A percentile compares a stretch with the other conserved stretches of the same genome.
These are phyloP conservation scores for Rutpela maculata DNA, from an alignment of 2,888 invertebrate species.

Conservation along the genomic window DNA sequence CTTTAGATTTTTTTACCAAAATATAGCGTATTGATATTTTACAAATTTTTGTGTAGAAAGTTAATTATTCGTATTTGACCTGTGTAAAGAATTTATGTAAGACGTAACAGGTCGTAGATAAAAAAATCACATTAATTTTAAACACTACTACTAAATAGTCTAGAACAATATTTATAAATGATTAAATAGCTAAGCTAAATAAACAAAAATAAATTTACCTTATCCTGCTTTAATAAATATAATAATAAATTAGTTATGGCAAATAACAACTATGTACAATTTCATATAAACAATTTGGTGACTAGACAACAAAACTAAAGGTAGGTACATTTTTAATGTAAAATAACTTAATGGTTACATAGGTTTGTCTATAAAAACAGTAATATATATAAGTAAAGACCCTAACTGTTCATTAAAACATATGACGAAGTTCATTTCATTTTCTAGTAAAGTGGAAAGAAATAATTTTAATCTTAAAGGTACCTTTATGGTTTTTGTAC, in stretches of 20 bases:
- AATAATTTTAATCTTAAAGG: no score
- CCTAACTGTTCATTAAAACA: background rate
- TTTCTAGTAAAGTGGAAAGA: no score
- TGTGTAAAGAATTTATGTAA: slow-evolving; percentile 56
- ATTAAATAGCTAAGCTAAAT: slow-evolving; percentile 51
- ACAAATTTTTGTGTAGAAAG: slow-evolving; percentile 67
- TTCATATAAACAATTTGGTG: slow-evolving; percentile 51
- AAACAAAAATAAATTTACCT: slow-evolving; percentile 41
- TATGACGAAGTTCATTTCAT: background rate
- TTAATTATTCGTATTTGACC: slow-evolving; percentile 70
- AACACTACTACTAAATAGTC: slow-evolving; percentile 33
- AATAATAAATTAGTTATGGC: slow-evolving; percentile 54
- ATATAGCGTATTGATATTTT: slow-evolving; percentile 70
- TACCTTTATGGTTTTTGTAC: no score
- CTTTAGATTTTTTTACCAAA: slow-evolving; percentile 70
- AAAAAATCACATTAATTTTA: slow-evolving; percentile 54
- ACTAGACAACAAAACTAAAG: slow-evolving; percentile 58
- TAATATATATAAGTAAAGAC: background rate
- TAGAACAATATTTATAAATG: slow-evolving; percentile 48
- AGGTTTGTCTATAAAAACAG: slow-evolving; percentile 27
- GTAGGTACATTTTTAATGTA: slow-evolving; percentile 44
- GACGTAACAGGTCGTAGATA: slow-evolving; percentile 63
- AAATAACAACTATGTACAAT: slow-evolving; percentile 58
- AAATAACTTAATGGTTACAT: slow-evolving; percentile 23
- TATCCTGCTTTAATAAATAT: slow-evolving; percentile 54